Evolutionary conservation across 2,888 invertebrate genomes (phyloP).

Genomic region (Coelopa pilipes): DNA sequence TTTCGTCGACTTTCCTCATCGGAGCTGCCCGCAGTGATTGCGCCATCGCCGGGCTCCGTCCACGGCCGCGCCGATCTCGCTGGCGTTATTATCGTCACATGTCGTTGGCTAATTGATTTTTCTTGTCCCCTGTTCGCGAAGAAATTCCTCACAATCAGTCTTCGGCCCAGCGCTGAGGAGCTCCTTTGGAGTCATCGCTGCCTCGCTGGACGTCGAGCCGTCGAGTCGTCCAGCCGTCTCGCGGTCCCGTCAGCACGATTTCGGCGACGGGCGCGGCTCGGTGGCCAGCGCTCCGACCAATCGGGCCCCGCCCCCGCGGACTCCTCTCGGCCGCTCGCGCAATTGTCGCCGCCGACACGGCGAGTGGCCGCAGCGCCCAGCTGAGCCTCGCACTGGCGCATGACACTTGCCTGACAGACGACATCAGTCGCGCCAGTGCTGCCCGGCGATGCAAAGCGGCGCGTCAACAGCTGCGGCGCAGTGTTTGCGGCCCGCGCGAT

Average conservation of each 20-base stretch:
- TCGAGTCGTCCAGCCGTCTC: background rate
- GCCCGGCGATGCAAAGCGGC: conserved; percentile 56
- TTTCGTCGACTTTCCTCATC: too few species aligned
- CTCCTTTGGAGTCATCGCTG: background rate
- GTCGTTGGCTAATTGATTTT: conserved; percentile 68
- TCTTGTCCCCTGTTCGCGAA: conserved; percentile 63
- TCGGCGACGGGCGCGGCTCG: background rate
- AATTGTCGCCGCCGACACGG: too few species aligned
- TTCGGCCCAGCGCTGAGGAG: conserved; percentile 12
- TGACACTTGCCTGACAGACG: conserved; percentile 55
- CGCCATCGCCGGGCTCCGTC: background rate
- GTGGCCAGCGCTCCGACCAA: too few species aligned
- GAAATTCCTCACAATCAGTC: conserved; percentile 39
- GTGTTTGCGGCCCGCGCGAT: conserved; percentile 40
- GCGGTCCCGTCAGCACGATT: background rate
- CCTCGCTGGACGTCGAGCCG: background rate
- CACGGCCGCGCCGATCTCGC: background rate
- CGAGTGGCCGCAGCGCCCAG: background rate
- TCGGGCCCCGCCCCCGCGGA: too few species aligned
- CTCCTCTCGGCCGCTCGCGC: too few species aligned
- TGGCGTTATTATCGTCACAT: conserved; percentile 67
- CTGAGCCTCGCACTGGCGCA: conserved; percentile 48
- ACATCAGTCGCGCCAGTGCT: conserved; percentile 57
- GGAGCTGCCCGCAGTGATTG: background rate
- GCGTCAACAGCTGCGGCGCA: conserved; percentile 51